phyloP scores from a whole-genome alignment of 1,140 invertebrate genomes.

The Oryctes rhinoceros region DNA sequence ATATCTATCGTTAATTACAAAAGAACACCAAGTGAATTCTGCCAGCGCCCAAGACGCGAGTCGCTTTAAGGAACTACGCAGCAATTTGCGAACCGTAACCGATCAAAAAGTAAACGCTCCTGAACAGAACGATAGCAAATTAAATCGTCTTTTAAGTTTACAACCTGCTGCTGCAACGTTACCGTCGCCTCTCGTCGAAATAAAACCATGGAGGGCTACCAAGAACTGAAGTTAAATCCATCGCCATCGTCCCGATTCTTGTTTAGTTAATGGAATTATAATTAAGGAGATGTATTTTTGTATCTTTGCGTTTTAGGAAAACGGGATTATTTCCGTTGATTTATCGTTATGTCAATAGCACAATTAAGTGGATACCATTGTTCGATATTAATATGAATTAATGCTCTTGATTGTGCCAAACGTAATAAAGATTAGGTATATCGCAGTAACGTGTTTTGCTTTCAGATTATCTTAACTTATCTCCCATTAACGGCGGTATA shows the following conservation, averaged over 20 bases:
- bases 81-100: background rate
- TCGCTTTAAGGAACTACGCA: background rate
- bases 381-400: background rate
- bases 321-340: background rate
- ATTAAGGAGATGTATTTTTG: background rate
- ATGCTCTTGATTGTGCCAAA: conserved; percentile 9
- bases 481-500: background rate
- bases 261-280: background rate
- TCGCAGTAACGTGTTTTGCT: too few species aligned
- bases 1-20: background rate
- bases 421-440: background rate
- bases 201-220: background rate
- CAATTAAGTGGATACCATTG: background rate
- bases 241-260: background rate
- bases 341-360: background rate
- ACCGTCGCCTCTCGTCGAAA: background rate
- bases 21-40: background rate
- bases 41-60: background rate
- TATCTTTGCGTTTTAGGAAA: background rate
- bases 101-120: background rate
- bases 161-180: background rate
- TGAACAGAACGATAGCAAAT: background rate
- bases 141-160: background rate
- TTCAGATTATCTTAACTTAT: background rate
- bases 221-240: background rate